Evolutionary conservation across 2,797 vertebrate genomes (phyloP), one percentile per base, ranked within the genome.

Genomic region (Naso thynnoides): DNA sequence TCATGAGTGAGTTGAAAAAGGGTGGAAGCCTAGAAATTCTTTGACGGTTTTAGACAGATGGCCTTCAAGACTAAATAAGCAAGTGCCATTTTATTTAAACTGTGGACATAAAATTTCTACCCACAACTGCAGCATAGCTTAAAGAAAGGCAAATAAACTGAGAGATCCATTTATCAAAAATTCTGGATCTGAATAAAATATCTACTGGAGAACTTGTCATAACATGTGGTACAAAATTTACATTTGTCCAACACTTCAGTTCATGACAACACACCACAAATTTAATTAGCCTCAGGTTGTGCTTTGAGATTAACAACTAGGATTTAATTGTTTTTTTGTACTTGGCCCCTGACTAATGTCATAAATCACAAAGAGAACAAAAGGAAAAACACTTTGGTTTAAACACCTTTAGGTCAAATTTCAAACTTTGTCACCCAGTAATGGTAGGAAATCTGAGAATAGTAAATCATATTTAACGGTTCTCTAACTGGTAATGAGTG

Each of bases 1-100:
- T 88, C 72, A 82, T 60, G 78, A 52, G 73, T 70, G 69, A 45
- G 82, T 60, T 79, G 69, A 82, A 72, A 77, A 77, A 76, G 70
- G 75, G 77, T 71, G 80, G 79, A 76, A 9, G 70, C 67, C 76
- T 66, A 52, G 10, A 85, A 79, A 80, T 83, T 80, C 42, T 79
- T 76, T 53, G 62, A 74, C 44, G 13, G 81, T 71, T 70, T 23
- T 70, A 70, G 72, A 85, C 85, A 86, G 72, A 86, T 79, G 73
- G 78, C 44, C 62, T 55, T 70, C 45, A 65, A 74, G 18, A 71
- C 60, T 56, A 58, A 70, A 58, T 33, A 38, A 78, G 39, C 41
- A 54, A 39, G 36, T 31, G 26, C 16, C 24, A 70, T 31, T 73
- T 63, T 41, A 65, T 72, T 70, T 36, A 58, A 76, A 78, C 50